Conservation (phyloP, 2,888 invertebrate species). For the Andrena minutula region DNA sequence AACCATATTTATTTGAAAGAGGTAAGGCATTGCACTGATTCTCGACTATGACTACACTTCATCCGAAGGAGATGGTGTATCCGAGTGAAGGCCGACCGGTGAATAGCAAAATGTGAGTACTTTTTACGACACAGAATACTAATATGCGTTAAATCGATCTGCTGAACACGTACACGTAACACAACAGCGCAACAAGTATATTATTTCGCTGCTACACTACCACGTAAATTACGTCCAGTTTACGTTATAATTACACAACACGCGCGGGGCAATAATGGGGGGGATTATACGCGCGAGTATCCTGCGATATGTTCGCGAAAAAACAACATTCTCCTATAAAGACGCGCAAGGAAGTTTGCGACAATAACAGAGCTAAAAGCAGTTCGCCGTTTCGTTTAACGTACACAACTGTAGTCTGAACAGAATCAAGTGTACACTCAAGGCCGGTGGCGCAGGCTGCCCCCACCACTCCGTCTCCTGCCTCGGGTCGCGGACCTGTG, state of each 20-base stretch:
- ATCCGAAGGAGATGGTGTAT: background rate
- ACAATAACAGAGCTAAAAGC: slow-evolving; percentile 74
- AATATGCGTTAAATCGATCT: slow-evolving; percentile 39
- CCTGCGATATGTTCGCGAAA: slow-evolving; percentile 42
- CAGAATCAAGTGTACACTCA: background rate
- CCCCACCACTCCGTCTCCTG: background rate
- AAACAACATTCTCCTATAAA: slow-evolving; percentile 51
- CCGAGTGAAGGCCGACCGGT: background rate
- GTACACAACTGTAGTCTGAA: slow-evolving; percentile 19
- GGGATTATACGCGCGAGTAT: slow-evolving; percentile 23
- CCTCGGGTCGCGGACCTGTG: background rate
- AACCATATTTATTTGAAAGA: too few relatives aligned
- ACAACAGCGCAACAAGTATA: slow-evolving; percentile 64
- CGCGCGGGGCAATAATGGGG: slow-evolving; percentile 28
- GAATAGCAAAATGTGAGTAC: slow-evolving; percentile 49
- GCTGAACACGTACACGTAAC: slow-evolving; percentile 53
- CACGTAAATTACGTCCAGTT: slow-evolving; percentile 58
- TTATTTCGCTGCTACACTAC: slow-evolving; percentile 58
- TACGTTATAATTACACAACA: slow-evolving; percentile 39
- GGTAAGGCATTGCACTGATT: background rate
- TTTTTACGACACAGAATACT: slow-evolving; percentile 41
- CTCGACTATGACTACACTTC: background rate
- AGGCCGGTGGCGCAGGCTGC: background rate
- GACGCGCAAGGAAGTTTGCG: slow-evolving; percentile 55
- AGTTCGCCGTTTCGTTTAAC: slow-evolving; percentile 48